phyloP scores from a whole-genome alignment of 1,140 invertebrate species.

The Sycobia sp. region DNA sequence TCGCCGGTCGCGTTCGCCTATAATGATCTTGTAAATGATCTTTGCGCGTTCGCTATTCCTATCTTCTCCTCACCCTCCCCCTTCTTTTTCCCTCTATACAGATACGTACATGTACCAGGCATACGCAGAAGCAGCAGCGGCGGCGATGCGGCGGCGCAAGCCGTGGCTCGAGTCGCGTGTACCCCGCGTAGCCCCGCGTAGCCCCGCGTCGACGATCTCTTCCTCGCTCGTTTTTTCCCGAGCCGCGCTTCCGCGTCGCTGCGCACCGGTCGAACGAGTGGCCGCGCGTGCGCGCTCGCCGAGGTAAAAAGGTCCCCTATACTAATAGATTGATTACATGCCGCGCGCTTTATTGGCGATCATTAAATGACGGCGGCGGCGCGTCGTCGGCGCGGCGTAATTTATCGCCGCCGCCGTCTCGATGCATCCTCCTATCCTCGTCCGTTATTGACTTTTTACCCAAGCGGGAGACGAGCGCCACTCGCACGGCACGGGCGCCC shows the following conservation, averaged over 20 bases:
- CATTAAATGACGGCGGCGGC: slow-evolving; percentile 19
- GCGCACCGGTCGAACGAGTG: neutral
- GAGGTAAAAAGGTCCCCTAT: slow-evolving; percentile 35
- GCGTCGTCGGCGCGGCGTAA: neutral
- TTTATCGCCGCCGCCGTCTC: neutral
- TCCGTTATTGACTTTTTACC: too few species aligned
- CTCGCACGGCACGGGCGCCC: too few species aligned
- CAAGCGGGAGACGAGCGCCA: neutral
- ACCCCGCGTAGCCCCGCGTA: too few species aligned
- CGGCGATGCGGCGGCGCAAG: too few species aligned
- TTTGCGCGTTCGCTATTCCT: neutral
- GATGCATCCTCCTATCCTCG: too few species aligned
- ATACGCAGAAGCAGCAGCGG: too few species aligned
- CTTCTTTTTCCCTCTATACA: too few species aligned
- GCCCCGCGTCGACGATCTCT: neutral
- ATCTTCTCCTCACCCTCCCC: neutral
- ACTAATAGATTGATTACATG: slow-evolving; percentile 39
- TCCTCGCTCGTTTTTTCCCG: neutral
- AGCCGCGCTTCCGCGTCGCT: neutral
- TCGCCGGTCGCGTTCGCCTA: too few species aligned
- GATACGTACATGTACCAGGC: too few species aligned
- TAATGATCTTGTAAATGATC: slow-evolving; percentile 41
- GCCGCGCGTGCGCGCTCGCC: too few species aligned
- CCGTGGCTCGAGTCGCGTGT: too few species aligned
- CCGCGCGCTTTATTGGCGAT: slow-evolving; percentile 31